Conservation (phyloP, 1,140 invertebrate species). For the Triops longicaudatus region DNA sequence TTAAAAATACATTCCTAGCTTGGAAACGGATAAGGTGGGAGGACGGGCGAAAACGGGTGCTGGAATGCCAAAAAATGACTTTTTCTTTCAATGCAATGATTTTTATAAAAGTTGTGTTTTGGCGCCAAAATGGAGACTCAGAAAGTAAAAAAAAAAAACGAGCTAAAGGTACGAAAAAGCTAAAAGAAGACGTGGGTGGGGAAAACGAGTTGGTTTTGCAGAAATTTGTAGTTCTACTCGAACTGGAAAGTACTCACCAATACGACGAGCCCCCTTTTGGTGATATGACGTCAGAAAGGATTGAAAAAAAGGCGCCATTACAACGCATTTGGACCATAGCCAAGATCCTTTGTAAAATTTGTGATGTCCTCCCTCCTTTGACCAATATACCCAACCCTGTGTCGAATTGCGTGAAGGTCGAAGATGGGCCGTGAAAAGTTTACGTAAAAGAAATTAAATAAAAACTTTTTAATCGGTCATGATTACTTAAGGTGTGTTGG, state of each 20-base stretch:
- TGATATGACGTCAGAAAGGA: neutral
- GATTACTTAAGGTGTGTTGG: too few species aligned
- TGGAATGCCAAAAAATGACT: constrained; percentile 5
- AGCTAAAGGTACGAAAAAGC: too few species aligned
- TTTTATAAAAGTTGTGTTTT: neutral
- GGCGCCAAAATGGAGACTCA: neutral
- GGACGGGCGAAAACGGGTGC: neutral
- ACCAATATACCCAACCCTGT: too few species aligned
- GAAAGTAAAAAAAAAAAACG: too few species aligned
- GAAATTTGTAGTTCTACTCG: neutral
- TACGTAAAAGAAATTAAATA: too few species aligned
- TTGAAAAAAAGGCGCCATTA: neutral
- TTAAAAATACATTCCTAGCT: neutral
- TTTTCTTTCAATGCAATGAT: neutral
- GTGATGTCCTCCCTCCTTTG: too few species aligned
- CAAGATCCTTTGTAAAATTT: neutral
- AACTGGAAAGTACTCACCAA: neutral
- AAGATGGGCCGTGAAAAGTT: too few species aligned
- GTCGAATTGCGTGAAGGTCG: too few species aligned
- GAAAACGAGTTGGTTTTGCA: neutral
- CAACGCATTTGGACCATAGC: neutral
- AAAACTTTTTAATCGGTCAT: too few species aligned
- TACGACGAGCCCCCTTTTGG: neutral
- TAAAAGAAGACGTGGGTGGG: neutral
- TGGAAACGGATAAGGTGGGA: neutral